phyloP scores from a whole-genome alignment of 2,113 vertebrate species.

The Trinectes maculatus region DNA sequence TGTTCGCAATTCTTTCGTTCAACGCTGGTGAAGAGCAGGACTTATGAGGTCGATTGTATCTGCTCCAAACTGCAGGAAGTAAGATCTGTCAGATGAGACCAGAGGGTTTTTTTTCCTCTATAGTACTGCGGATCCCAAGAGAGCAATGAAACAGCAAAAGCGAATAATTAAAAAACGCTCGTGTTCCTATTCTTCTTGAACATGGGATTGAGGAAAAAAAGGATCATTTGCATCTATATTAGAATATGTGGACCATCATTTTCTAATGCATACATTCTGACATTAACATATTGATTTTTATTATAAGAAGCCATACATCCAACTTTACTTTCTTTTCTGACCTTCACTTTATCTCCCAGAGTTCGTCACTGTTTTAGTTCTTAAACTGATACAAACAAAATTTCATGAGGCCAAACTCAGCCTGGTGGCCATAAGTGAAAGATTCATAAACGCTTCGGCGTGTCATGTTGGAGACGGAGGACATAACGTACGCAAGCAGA shows the following conservation, averaged over 20 bases:
- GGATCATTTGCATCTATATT: too few species aligned
- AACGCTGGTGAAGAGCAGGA: neutral
- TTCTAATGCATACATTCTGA: too few species aligned
- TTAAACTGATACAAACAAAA: too few species aligned
- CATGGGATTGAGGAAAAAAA: too few species aligned
- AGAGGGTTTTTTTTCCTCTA: neutral
- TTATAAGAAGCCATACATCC: too few species aligned
- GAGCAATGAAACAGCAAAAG: neutral
- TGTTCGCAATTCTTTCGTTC: neutral
- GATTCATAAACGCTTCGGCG: constrained; percentile 3
- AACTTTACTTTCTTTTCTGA: too few species aligned
- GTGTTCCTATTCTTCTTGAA: too few species aligned
- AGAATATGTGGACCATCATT: too few species aligned
- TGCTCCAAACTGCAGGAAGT: neutral
- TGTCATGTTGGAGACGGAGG: neutral
- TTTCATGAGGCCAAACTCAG: neutral
- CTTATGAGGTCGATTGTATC: neutral
- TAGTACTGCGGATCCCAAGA: neutral
- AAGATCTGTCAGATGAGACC: neutral
- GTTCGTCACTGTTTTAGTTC: too few species aligned
- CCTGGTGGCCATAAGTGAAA: neutral
- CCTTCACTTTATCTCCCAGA: too few species aligned
- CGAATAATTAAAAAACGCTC: too few species aligned
- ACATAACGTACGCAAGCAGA: neutral
- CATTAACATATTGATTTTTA: too few species aligned